Conservation (phyloP, 2,888 invertebrate genomes). For the Acrocyrtus sp. region DNA sequence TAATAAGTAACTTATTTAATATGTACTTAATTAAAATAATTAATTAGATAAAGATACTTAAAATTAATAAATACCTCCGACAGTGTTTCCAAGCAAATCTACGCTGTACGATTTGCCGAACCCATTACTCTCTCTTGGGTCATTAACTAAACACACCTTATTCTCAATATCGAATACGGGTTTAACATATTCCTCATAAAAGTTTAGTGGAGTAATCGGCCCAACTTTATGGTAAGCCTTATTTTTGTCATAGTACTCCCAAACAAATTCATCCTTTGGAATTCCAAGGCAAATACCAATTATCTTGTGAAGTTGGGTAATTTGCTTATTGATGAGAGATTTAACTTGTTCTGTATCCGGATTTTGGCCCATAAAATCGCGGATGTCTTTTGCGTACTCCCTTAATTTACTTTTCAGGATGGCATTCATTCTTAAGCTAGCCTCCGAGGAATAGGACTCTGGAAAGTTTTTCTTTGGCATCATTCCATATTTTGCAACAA, state of each 20-base stretch:
- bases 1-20: too few relatives aligned
- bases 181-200: slow-evolving; percentile 82
- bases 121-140: slow-evolving; percentile 82
- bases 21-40: too few relatives aligned
- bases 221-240: slow-evolving; percentile 81
- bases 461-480: slow-evolving; percentile 91
- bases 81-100: slow-evolving; percentile 88
- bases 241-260: slow-evolving; percentile 86
- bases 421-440: slow-evolving; percentile 79
- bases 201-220: slow-evolving; percentile 79
- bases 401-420: slow-evolving; percentile 84
- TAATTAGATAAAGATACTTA: too few relatives aligned
- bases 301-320: slow-evolving; percentile 81
- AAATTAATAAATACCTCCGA: too few relatives aligned
- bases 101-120: slow-evolving; percentile 85
- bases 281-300: slow-evolving; percentile 86
- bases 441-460: slow-evolving; percentile 82
- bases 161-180: slow-evolving; percentile 83
- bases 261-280: slow-evolving; percentile 81
- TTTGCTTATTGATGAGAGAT: slow-evolving; percentile 75
- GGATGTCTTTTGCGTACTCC: slow-evolving; percentile 76
- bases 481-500: slow-evolving; percentile 87
- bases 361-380: slow-evolving; percentile 73
- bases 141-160: slow-evolving; percentile 88
- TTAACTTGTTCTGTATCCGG: slow-evolving; percentile 75